phyloP scores from a whole-genome alignment of 37 sponge, comb jelly and placozoan species.

The Oscarella lobularis region DNA sequence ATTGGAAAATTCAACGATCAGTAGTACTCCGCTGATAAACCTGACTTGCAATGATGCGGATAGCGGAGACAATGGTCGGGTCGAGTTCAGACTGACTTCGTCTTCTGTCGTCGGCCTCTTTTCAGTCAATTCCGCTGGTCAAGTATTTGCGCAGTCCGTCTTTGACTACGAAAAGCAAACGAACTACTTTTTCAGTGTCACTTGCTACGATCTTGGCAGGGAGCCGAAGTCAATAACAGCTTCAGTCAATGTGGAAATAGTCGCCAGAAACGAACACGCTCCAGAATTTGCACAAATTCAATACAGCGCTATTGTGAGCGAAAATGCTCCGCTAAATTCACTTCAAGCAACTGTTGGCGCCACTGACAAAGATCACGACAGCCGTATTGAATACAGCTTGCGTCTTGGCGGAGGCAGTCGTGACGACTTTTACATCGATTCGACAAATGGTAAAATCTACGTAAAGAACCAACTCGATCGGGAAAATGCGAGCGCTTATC shows the following conservation, averaged over 20 bases:
- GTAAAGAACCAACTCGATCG: neutral
- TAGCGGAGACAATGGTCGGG: conserved; percentile 7
- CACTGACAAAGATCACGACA: neutral
- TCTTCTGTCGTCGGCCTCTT: conserved; percentile 14
- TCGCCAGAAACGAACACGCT: neutral
- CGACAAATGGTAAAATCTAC: neutral
- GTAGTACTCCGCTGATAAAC: neutral
- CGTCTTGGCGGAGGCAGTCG: neutral
- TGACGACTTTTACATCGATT: neutral
- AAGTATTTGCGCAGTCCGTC: neutral
- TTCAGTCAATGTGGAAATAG: neutral
- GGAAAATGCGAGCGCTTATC: neutral
- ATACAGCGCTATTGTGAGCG: neutral
- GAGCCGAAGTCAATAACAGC: neutral
- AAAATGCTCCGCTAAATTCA: neutral
- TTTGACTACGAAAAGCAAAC: neutral
- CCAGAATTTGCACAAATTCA: neutral
- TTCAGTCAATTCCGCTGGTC: neutral
- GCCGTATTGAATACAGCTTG: neutral
- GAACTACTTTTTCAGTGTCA: neutral
- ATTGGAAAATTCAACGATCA: neutral
- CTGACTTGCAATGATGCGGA: conserved; percentile 6
- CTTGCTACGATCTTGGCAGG: neutral
- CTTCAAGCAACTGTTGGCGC: neutral
- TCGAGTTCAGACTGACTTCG: conserved; percentile 10